Evolutionary conservation across 1,140 invertebrate genomes (phyloP).

Genomic region (Phenacoccus solenopsis): DNA sequence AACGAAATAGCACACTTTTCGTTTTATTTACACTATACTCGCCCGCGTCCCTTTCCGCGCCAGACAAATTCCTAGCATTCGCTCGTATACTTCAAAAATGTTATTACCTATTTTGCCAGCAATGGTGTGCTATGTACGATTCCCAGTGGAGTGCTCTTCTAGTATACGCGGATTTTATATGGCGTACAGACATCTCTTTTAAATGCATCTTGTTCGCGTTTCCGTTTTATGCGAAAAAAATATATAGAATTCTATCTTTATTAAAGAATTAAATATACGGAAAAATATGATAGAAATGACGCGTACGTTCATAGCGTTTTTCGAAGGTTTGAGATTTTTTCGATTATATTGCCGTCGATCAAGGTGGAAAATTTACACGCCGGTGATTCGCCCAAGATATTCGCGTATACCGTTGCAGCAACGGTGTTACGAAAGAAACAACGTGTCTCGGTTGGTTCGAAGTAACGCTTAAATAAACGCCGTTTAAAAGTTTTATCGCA

Average conservation of each 20-base stretch:
- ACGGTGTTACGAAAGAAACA: too few species aligned
- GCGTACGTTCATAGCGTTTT: neutral
- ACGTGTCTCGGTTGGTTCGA: too few species aligned
- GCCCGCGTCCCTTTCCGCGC: neutral
- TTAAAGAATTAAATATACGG: neutral
- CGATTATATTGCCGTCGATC: too few species aligned
- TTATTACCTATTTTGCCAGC: conserved; percentile 13
- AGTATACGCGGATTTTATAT: neutral
- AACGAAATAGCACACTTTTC: conserved; percentile 15
- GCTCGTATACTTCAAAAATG: conserved; percentile 10
- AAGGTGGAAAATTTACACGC: too few species aligned
- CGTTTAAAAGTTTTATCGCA: too few species aligned
- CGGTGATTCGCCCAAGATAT: too few species aligned
- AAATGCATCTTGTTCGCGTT: conserved; percentile 6
- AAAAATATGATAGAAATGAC: neutral
- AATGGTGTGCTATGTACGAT: neutral
- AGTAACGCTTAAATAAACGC: too few species aligned
- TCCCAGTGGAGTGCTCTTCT: conserved; percentile 8
- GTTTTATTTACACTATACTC: conserved; percentile 13
- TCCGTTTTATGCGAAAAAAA: neutral
- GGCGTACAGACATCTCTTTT: neutral
- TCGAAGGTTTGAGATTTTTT: too few species aligned
- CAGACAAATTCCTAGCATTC: neutral
- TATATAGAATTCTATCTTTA: neutral
- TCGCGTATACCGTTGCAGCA: too few species aligned